These are phyloP conservation scores for Chrysolina oricalcia DNA, from an alignment of 2,888 invertebrate species.

Conservation along the genomic window DNA sequence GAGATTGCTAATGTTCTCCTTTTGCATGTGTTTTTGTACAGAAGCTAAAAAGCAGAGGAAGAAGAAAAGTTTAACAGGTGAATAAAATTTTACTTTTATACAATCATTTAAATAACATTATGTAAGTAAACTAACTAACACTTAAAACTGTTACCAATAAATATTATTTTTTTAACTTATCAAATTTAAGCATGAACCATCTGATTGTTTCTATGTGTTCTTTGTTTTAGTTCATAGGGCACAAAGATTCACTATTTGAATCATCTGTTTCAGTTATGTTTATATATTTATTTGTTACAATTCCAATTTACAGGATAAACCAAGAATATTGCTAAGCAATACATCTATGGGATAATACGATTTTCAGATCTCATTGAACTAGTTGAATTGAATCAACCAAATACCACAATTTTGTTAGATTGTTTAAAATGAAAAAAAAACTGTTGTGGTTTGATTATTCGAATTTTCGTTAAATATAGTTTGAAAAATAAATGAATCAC, in stretches of 20 bases:
- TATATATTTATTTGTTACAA: too few relatives aligned
- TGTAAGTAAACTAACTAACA: slow-evolving; percentile 50
- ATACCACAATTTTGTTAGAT: too few relatives aligned
- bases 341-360: too few relatives aligned
- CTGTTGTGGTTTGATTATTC: too few relatives aligned
- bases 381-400: too few relatives aligned
- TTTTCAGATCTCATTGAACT: too few relatives aligned
- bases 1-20: slow-evolving; percentile 73
- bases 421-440: too few relatives aligned
- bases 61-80: slow-evolving; percentile 94
- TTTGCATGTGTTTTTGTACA: slow-evolving; percentile 77
- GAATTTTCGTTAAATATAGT: too few relatives aligned
- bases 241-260: slow-evolving; percentile 17
- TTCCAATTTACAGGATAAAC: background rate
- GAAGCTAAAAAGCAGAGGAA: slow-evolving; percentile 97
- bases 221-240: background rate
- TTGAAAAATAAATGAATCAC: too few relatives aligned
- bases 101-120: slow-evolving; percentile 56
- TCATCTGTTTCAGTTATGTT: slow-evolving; percentile 11
- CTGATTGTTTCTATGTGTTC: slow-evolving; percentile 9
- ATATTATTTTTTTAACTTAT: slow-evolving; percentile 32
- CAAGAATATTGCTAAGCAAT: background rate
- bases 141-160: slow-evolving; percentile 41
- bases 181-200: slow-evolving; percentile 32
- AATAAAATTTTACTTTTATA: slow-evolving; percentile 74